phyloP scores from a whole-genome alignment of 1,140 invertebrate genomes.

The Leptopilina boulardi region DNA sequence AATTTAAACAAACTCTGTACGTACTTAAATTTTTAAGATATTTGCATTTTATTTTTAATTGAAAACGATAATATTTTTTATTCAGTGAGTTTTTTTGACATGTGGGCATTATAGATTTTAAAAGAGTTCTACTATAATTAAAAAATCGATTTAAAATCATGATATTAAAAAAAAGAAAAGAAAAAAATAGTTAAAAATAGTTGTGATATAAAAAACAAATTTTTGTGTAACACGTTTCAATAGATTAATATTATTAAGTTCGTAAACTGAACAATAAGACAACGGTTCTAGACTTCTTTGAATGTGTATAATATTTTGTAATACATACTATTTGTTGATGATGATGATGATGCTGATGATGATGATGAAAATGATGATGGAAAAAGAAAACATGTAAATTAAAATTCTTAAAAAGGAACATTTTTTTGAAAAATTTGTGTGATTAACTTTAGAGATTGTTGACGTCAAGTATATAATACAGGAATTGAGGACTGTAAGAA shows the following conservation, averaged over 20 bases:
- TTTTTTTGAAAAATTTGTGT: background rate
- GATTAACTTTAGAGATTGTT: background rate
- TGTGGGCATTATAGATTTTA: background rate
- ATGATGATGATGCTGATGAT: background rate
- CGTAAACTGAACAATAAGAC: conserved; percentile 5
- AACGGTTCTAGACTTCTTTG: conserved; percentile 14
- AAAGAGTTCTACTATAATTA: background rate
- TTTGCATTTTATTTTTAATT: conserved; percentile 1
- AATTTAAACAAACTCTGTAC: background rate
- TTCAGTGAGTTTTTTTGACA: background rate
- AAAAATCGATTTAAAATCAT: background rate
- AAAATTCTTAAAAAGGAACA: background rate
- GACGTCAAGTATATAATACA: conserved; percentile 10
- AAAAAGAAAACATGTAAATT: background rate
- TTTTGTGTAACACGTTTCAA: conserved; percentile 8
- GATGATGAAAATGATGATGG: background rate
- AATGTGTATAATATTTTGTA: conserved; percentile 31
- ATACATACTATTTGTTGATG: background rate
- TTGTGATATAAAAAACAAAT: background rate
- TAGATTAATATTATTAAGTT: background rate
- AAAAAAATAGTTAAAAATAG: background rate
- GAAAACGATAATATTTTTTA: background rate
- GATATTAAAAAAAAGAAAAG: background rate
- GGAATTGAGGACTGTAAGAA: conserved; percentile 20
- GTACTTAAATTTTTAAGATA: conserved; percentile 17